Evolutionary conservation across 1,140 invertebrate species (phyloP), one percentile per base, ranked within the genome.

Genomic region (Ylistrum balloti): DNA sequence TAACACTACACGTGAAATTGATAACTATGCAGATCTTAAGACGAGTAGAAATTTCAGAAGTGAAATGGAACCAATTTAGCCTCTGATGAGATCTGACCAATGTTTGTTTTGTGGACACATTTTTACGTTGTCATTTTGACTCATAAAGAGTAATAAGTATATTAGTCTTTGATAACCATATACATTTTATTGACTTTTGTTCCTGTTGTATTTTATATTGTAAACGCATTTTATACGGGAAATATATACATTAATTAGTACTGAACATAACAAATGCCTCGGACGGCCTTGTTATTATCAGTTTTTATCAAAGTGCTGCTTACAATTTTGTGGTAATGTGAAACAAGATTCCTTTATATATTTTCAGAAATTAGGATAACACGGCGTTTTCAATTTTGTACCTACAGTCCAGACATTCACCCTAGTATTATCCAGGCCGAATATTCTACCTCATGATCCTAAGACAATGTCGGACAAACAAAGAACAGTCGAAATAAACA

Each of bases 181-280:
- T 74, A 74, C 56, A 74, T 74, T 74, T 56, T 74, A 74, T 74
- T 74, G 56, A 45, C 1, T 45, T 45, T 74, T n/a, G n/a, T 74
- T 38, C 13, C 35, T 74, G 7, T 5, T 74, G 56, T 74, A 74
- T 74, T 74, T 74, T 74, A 74, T 74, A 74, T 74, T 74, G n/a
- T 74, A 74, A 74, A 74, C 11, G n/a, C 28, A 28, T 74, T 74
- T 74, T 74, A 28, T 74, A 5, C 2, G 3, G 28, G 56, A 28
- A 28, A n/a, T 74, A 17, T 28, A 74, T 28, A 28, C 22, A 28
- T n/a, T 5, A 74, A n/a, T 9, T 74, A 28, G 56, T 74, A 74
- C 3, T 74, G 22, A 74, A 17, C 0, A 74, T 9, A 17, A 28
- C 56, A n/a, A 28, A 74, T 3, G 56, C 5, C 56, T 74, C 0